Conservation (phyloP, 2,888 invertebrate species). For the Acrobasis consociella region DNA sequence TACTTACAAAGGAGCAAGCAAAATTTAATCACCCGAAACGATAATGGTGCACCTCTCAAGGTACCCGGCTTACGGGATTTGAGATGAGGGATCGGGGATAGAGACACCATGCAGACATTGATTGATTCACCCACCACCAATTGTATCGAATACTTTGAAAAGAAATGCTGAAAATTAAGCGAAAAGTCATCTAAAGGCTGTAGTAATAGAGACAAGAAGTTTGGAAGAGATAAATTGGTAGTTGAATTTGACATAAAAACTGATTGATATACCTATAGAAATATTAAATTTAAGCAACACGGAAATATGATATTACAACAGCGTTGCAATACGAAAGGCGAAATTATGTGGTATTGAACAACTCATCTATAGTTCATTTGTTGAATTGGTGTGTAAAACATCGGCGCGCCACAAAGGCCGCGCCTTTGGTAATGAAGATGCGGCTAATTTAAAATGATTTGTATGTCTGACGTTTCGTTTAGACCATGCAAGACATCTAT, state of each 20-base stretch:
- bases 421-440: too few relatives aligned
- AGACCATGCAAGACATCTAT: too few relatives aligned
- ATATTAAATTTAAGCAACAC: slow-evolving; percentile 22
- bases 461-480: too few relatives aligned
- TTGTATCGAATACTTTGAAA: slow-evolving; percentile 25
- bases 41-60: slow-evolving; percentile 26
- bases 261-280: slow-evolving; percentile 28
- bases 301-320: too few relatives aligned
- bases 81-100: slow-evolving; percentile 25
- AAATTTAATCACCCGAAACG: slow-evolving; percentile 23
- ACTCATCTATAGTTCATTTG: too few relatives aligned
- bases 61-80: slow-evolving; percentile 28
- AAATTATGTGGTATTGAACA: too few relatives aligned
- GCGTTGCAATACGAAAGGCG: too few relatives aligned
- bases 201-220: background rate
- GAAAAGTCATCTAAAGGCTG: slow-evolving; percentile 4
- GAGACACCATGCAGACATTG: slow-evolving; percentile 33
- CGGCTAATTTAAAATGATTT: too few relatives aligned
- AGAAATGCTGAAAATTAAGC: background rate
- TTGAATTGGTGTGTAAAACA: too few relatives aligned
- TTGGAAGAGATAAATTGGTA: background rate
- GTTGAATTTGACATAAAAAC: slow-evolving; percentile 27
- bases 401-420: too few relatives aligned
- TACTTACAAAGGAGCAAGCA: background rate
- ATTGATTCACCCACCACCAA: slow-evolving; percentile 37